Base-by-base conservation (phyloP, 2,888 invertebrate species). In the Parelbella ahira region DNA sequence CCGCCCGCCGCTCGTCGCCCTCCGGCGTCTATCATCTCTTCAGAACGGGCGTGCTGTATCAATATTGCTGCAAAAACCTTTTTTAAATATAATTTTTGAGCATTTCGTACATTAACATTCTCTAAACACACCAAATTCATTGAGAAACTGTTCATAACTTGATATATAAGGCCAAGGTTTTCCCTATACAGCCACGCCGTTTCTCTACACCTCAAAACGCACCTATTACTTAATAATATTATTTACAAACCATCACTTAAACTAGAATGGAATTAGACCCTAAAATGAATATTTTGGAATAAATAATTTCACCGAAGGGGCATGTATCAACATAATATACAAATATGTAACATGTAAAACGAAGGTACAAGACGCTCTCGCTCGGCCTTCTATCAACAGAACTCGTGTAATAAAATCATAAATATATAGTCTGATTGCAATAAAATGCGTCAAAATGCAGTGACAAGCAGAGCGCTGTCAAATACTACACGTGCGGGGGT, bases 311-410 rank as follows among this genome's bases (percentile, higher is more conserved):
- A 47, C 27, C 5, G 5, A 38, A 30, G 36, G 9, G 21, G 4
- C 23, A 7, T 29, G 12, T 47, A 51, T 49, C 13, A 51, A 52
- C 54, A 53, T 46, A 58, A 59, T 58, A 59, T 58, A 59, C 56
- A 59, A 47, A 56, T 27, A 23, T 33, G 8, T 34, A 13, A 34
- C 34, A 13, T 13, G 13, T 15, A n/a, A 6, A 11, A 15, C 4
- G 11, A n/a, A n/a, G n/a, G n/a, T n/a, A n/a, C n/a, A n/a, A n/a
- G n/a, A n/a, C n/a, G n/a, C n/a, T n/a, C n/a, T n/a, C n/a, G n/a
- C n/a, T n/a, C n/a, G n/a, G n/a, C n/a, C n/a, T n/a, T n/a, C n/a
- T n/a, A n/a, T n/a, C n/a, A n/a, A n/a, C n/a, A n/a, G n/a, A n/a
- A n/a, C n/a, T n/a, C n/a, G n/a, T n/a, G n/a, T n/a, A n/a, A n/a